Conservation (phyloP, 2,797 vertebrate species). For the Acestrorhynchus altus region DNA sequence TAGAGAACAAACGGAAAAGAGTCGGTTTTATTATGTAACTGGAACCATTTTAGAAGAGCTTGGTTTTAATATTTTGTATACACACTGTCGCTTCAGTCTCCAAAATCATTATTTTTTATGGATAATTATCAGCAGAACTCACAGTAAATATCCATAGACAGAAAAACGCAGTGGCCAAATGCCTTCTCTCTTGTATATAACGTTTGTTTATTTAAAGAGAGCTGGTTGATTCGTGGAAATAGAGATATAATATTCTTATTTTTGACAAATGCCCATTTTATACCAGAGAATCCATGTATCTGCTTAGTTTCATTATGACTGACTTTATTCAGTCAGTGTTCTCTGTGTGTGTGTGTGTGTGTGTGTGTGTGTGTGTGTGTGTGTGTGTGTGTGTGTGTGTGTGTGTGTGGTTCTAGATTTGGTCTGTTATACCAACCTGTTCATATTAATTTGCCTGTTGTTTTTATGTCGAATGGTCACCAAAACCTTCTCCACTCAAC, state of each 20-base stretch:
- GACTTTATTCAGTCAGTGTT: slow-evolving; percentile 59
- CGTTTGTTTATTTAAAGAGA: slow-evolving; percentile 60
- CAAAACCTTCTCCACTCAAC: slow-evolving; percentile 46
- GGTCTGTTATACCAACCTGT: slow-evolving; percentile 63
- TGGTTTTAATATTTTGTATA: slow-evolving; percentile 78
- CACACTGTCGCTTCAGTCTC: slow-evolving; percentile 72
- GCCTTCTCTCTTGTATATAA: slow-evolving; percentile 76
- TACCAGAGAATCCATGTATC: slow-evolving; percentile 72
- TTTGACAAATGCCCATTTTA: slow-evolving; percentile 73
- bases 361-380: slow-evolving; percentile 47
- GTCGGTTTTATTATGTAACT: slow-evolving; percentile 44
- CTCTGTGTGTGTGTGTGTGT: slow-evolving; percentile 40
- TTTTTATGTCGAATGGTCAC: slow-evolving; percentile 73
- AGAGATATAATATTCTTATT: slow-evolving; percentile 65
- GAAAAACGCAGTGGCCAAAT: slow-evolving; percentile 70
- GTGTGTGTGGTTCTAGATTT: slow-evolving; percentile 58
- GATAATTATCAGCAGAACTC: slow-evolving; percentile 60
- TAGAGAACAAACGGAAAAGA: slow-evolving; percentile 44
- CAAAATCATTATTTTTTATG: slow-evolving; percentile 76
- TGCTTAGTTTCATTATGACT: slow-evolving; percentile 56
- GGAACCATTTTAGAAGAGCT: slow-evolving; percentile 66
- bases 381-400: slow-evolving; percentile 44
- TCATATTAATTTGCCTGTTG: slow-evolving; percentile 49
- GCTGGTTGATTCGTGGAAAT: slow-evolving; percentile 57
- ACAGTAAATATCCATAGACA: slow-evolving; percentile 70